Conservation (phyloP, 2,797 vertebrate species). For the Oceanodroma leucorhoa region DNA sequence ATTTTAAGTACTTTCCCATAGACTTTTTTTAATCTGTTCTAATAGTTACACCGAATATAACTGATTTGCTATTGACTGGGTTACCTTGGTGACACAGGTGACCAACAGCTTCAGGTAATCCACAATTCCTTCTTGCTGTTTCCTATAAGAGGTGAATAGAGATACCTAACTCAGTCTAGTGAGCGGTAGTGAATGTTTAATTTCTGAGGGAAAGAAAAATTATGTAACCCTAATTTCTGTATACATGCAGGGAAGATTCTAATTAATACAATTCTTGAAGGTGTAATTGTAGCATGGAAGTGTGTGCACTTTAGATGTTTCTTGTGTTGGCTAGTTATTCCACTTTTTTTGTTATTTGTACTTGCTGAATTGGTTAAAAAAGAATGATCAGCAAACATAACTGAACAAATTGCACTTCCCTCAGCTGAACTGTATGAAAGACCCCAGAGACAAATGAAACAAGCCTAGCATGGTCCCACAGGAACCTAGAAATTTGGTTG, state of each 20-base stretch:
- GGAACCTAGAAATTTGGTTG: conserved; percentile 27
- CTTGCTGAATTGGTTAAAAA: conserved; percentile 44
- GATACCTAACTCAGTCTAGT: background rate
- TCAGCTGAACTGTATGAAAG: conserved; percentile 45
- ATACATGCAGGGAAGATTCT: background rate
- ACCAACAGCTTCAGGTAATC: background rate
- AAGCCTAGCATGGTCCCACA: background rate
- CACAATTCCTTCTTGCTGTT: background rate
- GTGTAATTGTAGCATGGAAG: background rate
- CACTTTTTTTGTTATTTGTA: background rate
- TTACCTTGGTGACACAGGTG: background rate
- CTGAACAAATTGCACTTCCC: conserved; percentile 51
- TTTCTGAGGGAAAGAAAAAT: background rate
- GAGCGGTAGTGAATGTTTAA: background rate
- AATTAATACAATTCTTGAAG: background rate
- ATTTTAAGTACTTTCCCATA: background rate
- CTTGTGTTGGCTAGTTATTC: background rate
- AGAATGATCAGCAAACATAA: conserved; percentile 49
- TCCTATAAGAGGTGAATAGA: background rate
- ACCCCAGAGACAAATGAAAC: conserved; percentile 50
- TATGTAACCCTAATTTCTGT: background rate
- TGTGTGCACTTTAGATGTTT: background rate
- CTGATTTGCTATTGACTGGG: background rate
- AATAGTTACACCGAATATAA: background rate
- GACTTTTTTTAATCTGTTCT: background rate